phyloP scores from a whole-genome alignment of 2,888 invertebrate genomes.

The Rhopalosiphum nymphaeae region DNA sequence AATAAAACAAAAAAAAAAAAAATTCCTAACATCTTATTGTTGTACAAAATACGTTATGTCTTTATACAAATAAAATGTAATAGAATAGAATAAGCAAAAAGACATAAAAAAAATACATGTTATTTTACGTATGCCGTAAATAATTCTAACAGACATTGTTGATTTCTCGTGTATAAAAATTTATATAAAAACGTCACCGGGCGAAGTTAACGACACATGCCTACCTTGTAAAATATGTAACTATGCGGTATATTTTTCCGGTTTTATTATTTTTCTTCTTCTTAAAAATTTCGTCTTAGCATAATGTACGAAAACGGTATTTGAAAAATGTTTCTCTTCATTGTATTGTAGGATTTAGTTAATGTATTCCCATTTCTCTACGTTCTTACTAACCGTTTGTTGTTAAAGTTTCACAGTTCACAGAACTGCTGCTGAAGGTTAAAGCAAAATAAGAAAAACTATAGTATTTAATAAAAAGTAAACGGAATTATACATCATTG shows the following conservation, averaged over 20 bases:
- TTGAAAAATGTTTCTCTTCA: slow-evolving; percentile 53
- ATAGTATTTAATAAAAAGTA: background rate
- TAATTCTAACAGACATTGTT: slow-evolving; percentile 43
- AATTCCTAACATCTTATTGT: slow-evolving; percentile 18
- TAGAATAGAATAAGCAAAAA: background rate
- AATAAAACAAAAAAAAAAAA: background rate
- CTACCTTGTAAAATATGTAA: slow-evolving; percentile 24
- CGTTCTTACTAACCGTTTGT: background rate
- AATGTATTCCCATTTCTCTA: slow-evolving; percentile 31
- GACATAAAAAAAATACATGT: background rate
- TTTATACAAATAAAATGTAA: background rate
- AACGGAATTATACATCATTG: background rate
- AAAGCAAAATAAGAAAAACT: background rate
- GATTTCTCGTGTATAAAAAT: slow-evolving; percentile 36
- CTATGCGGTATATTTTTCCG: background rate
- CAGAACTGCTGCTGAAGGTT: background rate
- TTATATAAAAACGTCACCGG: slow-evolving; percentile 34
- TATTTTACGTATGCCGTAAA: slow-evolving; percentile 35
- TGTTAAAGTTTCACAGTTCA: background rate
- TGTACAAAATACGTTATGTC: slow-evolving; percentile 27
- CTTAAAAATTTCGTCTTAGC: slow-evolving; percentile 14
- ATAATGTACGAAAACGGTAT: slow-evolving; percentile 29
- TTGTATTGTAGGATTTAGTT: slow-evolving; percentile 10
- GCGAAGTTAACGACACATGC: background rate
- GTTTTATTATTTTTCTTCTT: slow-evolving; percentile 29